phyloP scores from a whole-genome alignment of 2,113 vertebrate species.

The Chlorocebus sabaeus region DNA sequence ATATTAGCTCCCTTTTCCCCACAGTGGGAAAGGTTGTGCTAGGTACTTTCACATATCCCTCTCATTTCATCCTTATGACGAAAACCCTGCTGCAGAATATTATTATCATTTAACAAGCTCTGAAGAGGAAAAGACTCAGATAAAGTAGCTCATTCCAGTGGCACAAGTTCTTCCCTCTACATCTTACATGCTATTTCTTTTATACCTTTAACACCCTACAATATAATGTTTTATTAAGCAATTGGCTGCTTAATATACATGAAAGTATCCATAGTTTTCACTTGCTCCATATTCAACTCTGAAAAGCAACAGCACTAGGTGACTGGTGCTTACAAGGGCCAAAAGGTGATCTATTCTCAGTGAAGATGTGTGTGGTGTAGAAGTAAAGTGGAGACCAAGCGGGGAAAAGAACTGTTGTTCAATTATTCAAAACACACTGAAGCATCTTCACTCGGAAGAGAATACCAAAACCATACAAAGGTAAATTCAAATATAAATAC shows the following conservation, averaged over 20 bases:
- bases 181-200: neutral
- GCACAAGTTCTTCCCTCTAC: neutral
- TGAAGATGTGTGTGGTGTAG: neutral
- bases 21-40: neutral
- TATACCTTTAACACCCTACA: neutral
- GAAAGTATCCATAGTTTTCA: neutral
- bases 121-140: neutral
- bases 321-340: neutral
- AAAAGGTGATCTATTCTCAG: neutral
- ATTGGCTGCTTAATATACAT: neutral
- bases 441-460: neutral
- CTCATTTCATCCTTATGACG: neutral
- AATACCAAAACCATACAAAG: neutral
- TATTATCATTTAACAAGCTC: neutral
- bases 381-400: neutral
- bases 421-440: neutral
- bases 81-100: neutral
- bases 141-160: neutral
- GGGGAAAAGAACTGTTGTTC: neutral
- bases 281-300: slow-evolving; percentile 3
- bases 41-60: neutral
- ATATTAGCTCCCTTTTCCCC: neutral
- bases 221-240: neutral
- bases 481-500: slow-evolving; percentile 2
- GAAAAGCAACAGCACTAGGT: neutral